phyloP scores from a whole-genome alignment of 1,140 invertebrate genomes.

The Geopemphigus sp. region DNA sequence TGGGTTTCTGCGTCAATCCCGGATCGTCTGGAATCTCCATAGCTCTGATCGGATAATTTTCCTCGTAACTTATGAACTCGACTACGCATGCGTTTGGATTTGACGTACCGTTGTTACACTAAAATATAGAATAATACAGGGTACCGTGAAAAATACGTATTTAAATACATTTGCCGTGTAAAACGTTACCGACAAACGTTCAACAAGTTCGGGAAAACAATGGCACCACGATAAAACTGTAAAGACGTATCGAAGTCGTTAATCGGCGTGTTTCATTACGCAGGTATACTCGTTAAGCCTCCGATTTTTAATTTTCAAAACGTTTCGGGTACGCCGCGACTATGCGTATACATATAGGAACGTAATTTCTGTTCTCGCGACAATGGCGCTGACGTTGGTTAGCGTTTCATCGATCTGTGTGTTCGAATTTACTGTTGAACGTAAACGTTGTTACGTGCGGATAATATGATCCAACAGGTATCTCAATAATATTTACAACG shows the following conservation, averaged over 20 bases:
- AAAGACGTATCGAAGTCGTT: neutral
- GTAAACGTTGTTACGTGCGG: too few species aligned
- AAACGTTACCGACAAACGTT: neutral
- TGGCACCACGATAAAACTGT: neutral
- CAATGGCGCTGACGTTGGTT: too few species aligned
- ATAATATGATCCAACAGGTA: too few species aligned
- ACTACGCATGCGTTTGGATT: neutral
- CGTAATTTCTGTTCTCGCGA: too few species aligned
- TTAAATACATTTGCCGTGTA: neutral
- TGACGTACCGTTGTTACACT: slow-evolving; percentile 11
- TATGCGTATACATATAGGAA: too few species aligned
- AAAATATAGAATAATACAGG: neutral
- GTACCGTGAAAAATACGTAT: neutral
- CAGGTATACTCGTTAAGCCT: too few species aligned
- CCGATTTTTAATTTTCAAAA: too few species aligned
- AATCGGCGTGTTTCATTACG: neutral
- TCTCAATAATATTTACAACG: too few species aligned
- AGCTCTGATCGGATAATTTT: neutral
- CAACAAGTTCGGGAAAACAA: neutral
- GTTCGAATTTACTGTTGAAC: too few species aligned
- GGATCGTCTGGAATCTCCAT: neutral
- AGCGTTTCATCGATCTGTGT: too few species aligned
- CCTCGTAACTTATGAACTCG: slow-evolving; percentile 31
- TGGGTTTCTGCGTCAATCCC: neutral
- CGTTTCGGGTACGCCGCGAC: too few species aligned